phyloP scores from a whole-genome alignment of 2,113 vertebrate genomes.

The Paradoxurus hermaphroditus region DNA sequence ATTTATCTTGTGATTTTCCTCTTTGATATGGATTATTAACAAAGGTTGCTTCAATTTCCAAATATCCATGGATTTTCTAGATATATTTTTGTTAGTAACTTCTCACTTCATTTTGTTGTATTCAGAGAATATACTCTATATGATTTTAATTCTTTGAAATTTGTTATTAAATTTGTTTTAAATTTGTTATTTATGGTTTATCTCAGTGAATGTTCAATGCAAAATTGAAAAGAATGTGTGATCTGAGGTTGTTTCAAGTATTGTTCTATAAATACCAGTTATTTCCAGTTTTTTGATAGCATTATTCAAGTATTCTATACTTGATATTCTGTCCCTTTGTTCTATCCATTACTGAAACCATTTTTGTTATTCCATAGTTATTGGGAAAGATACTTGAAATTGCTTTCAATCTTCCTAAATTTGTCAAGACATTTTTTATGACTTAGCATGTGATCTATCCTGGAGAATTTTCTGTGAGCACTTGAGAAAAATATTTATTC shows the following conservation, averaged over 20 bases:
- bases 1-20: background rate
- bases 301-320: background rate
- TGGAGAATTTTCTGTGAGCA: background rate
- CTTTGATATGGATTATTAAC: background rate
- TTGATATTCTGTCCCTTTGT: background rate
- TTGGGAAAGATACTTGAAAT: background rate
- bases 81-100: background rate
- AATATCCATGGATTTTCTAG: conserved; percentile 29
- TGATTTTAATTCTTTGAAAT: background rate
- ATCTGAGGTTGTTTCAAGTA: background rate
- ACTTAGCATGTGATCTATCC: background rate
- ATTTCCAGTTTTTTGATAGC: background rate
- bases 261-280: background rate
- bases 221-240: background rate
- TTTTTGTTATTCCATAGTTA: background rate
- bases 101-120: conserved; percentile 13
- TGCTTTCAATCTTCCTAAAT: background rate
- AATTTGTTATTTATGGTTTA: background rate
- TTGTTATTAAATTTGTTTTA: background rate
- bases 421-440: background rate
- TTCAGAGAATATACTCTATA: background rate
- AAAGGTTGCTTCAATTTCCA: conserved; percentile 27
- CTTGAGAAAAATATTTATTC: background rate
- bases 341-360: background rate
- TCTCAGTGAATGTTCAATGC: background rate